Evolutionary conservation across 2,797 vertebrate species (phyloP), one percentile per base, ranked within the genome.

Genomic region (Cirrhinus molitorella): DNA sequence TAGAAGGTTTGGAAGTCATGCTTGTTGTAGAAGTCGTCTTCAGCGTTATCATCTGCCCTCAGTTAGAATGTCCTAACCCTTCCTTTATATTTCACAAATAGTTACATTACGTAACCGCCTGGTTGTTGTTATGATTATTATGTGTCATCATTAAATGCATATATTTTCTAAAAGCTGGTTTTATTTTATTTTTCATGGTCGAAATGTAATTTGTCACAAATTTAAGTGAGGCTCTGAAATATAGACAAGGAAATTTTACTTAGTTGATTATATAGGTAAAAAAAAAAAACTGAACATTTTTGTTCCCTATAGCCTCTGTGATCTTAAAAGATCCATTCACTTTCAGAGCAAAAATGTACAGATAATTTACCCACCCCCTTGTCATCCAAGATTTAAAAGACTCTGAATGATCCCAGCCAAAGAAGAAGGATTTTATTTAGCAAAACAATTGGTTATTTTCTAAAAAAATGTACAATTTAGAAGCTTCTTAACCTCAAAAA

Each of bases 1-100:
- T 53, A 40, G 61, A 51, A 40, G n/a, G 65, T 43, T 57, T 45
- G n/a, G 34, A 28, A 4, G 7, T 68, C 78, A 68, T 79, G 25
- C 31, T 28, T 67, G 8, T 14, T 53, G 16, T 80, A 28, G 43
- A 57, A 43, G 49, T 80, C 65, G 68, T 80, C 47, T 40, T n/a
- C 1, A 34, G 1, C 9, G 7, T 10, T 43, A 61, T 73, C 19
- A 49, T 63, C 28, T 70, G n/a, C 77, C 65, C 65, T 72, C 4
- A 4, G 11, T 61, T 45, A 72, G 40, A 81, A 72, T 72, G 47
- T 55, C 17, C 10, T 34, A 59, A 76, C 72, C 34, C n/a, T 66
- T 70, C 37, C 34, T 43, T 57, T 43, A 19, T 23, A 25, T 63
- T 57, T 75, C 5, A n/a, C 19, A 74, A 61, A 37, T 74, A n/a